phyloP scores from a whole-genome alignment of 2,797 vertebrate genomes.

The Threskiornis aethiopicus region DNA sequence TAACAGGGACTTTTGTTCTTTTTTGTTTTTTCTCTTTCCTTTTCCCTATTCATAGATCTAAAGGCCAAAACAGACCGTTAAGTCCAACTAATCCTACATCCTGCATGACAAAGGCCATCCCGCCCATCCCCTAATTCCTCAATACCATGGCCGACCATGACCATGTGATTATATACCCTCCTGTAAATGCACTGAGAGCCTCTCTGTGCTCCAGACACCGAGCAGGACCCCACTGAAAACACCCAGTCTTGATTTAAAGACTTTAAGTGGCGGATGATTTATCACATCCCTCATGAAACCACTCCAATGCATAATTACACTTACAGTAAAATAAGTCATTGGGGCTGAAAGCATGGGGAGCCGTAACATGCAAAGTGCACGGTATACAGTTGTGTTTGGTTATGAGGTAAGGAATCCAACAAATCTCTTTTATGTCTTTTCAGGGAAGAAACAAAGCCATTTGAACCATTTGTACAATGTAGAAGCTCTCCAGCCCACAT shows the following conservation, averaged over 20 bases:
- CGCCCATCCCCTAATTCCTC: neutral
- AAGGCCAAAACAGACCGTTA: constrained; percentile 20
- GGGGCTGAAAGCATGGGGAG: neutral
- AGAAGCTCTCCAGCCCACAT: neutral
- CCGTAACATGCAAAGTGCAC: neutral
- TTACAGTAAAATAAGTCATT: constrained; percentile 2
- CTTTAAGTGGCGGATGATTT: neutral
- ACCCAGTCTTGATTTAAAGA: constrained; percentile 14
- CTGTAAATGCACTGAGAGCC: neutral
- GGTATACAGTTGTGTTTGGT: neutral
- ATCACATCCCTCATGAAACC: neutral
- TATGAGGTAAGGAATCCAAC: neutral
- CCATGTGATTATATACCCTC: neutral
- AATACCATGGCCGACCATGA: neutral
- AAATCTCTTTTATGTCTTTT: constrained; percentile 21
- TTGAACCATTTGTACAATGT: neutral
- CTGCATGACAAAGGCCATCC: constrained; percentile 23
- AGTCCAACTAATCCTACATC: constrained; percentile 20
- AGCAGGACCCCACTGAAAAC: neutral
- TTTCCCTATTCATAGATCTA: constrained; percentile 3
- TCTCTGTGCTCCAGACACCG: neutral
- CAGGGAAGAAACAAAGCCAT: neutral
- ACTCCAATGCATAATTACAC: constrained; percentile 28
- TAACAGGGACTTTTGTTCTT: neutral
- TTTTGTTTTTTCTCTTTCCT: neutral